Evolutionary conservation across 2,797 vertebrate species (phyloP).

Genomic region (Acipenser ruthenus): DNA sequence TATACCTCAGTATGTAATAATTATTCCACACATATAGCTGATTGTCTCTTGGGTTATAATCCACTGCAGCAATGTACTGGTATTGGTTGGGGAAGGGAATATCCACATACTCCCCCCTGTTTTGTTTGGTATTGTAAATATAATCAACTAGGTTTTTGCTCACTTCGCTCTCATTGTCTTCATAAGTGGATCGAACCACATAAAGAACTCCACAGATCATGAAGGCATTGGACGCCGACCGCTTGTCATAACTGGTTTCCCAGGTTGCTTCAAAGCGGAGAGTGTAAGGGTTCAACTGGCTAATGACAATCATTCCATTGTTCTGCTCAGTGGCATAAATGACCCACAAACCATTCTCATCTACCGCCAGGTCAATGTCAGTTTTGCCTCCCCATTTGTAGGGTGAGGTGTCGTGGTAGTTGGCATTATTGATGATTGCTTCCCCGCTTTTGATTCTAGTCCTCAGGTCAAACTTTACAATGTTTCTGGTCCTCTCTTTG

Average conservation of each 20-base stretch:
- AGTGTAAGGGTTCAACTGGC: conserved; percentile 95
- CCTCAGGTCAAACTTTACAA: conserved; percentile 97
- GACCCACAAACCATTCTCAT: conserved; percentile 97
- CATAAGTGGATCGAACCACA: conserved; percentile 90
- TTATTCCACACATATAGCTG: conserved; percentile 99
- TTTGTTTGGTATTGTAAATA: conserved; percentile 89
- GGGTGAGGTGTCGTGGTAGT: conserved; percentile 96
- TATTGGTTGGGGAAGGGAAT: conserved; percentile 97
- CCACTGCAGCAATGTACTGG: conserved; percentile 96
- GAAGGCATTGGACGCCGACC: conserved; percentile 96
- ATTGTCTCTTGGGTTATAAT: conserved; percentile 98
- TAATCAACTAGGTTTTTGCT: conserved; percentile 94
- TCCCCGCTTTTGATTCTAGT: conserved; percentile 98
- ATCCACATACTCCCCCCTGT: conserved; percentile 82
- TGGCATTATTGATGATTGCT: conserved; percentile 97
- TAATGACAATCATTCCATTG: conserved; percentile 97
- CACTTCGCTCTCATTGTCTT: conserved; percentile 95
- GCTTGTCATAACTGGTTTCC: conserved; percentile 92
- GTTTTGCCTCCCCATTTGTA: conserved; percentile 98
- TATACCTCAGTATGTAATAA: conserved; percentile 94
- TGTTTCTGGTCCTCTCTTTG: conserved; percentile 96
- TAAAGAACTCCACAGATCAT: conserved; percentile 98
- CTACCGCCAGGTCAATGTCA: conserved; percentile 94
- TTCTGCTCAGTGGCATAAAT: conserved; percentile 98
- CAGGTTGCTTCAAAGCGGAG: conserved; percentile 94